Conservation (phyloP, 2,888 invertebrate species). For the Lamproptera curius region DNA sequence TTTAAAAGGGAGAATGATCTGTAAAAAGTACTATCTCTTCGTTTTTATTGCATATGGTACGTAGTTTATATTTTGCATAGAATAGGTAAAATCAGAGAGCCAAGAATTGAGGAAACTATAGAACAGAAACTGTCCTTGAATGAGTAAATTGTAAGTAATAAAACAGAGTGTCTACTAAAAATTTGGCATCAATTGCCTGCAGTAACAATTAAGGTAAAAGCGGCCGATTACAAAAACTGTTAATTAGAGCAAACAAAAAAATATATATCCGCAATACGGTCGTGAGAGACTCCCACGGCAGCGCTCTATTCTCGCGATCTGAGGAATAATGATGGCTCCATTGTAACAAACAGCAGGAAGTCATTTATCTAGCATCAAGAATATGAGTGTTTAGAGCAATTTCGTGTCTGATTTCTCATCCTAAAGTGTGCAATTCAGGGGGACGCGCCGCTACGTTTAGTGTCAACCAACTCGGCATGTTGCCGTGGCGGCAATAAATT, state of each 20-base stretch:
- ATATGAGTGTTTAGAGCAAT: slow-evolving; percentile 76
- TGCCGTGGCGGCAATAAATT: slow-evolving; percentile 5
- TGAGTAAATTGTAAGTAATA: too few relatives aligned
- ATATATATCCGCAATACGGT: slow-evolving; percentile 74
- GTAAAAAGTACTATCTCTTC: too few relatives aligned
- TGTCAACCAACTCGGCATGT: slow-evolving; percentile 28
- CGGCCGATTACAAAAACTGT: slow-evolving; percentile 70
- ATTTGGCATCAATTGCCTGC: slow-evolving; percentile 21
- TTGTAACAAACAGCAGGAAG: slow-evolving; percentile 73
- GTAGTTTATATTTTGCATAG: too few relatives aligned
- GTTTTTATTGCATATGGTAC: too few relatives aligned
- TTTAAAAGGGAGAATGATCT: too few relatives aligned
- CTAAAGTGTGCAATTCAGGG: slow-evolving; percentile 71
- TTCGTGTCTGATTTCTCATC: slow-evolving; percentile 72
- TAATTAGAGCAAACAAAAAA: slow-evolving; percentile 77
- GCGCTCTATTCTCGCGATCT: slow-evolving; percentile 56
- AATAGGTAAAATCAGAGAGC: too few relatives aligned
- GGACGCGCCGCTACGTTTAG: slow-evolving; percentile 38
- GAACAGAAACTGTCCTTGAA: too few relatives aligned
- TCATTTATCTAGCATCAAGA: slow-evolving; percentile 78
- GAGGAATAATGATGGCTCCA: slow-evolving; percentile 72
- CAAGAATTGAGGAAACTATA: too few relatives aligned
- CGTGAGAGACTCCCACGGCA: slow-evolving; percentile 74
- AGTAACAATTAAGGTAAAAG: slow-evolving; percentile 73
- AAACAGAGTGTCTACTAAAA: slow-evolving; percentile 1